Evolutionary conservation across 1,140 invertebrate genomes (phyloP), one percentile per base, ranked within the genome.

Genomic region (Temnothorax curvispinosus): DNA sequence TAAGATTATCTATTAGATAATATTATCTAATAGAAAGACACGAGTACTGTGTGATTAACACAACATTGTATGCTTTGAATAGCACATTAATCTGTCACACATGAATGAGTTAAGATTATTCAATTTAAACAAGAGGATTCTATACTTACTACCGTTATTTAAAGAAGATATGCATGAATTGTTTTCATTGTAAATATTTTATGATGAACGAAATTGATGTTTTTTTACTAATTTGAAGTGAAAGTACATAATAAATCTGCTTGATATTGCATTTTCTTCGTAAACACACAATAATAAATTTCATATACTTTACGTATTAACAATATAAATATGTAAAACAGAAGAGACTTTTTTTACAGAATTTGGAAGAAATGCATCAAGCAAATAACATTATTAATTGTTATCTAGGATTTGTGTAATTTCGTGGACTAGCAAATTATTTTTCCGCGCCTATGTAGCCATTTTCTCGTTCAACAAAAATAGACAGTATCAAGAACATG

Each of bases 391-490:
- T 13, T 38, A 8, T 13, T 47, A 7, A 0, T 56, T 47, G 38
- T 58, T 32, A 50, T 21, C 4, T 60, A 8, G 44, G 9, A 60
- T 7, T 9, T 35, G 35, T 35, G 35, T 9, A 35, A 13, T 47
- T 27, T 54, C 3, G 15, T 41, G 27, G 18, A 18, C 8, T 18
- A 27, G 7, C n/a, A 41, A n/a, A 74, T 60, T 52, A 35, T 47
- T 56, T 44, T 56, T 81, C 1, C 4, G 21, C 4, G 21, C 15
- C n/a, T 47, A 5, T 74, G 54, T 18, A 58, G 54, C 54, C 18
- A 54, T 81, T 56, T 60, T 74, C 27, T 38, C 11, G n/a, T 60
- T 41, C 35, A 11, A 38, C 58, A 82, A 58, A 60, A 82, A 74
- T 47, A 82, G 80, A 60, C 4, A 35, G 3, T 72, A 41, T 81